phyloP scores from a whole-genome alignment of 2,888 invertebrate genomes.

The Melitaea athalia region DNA sequence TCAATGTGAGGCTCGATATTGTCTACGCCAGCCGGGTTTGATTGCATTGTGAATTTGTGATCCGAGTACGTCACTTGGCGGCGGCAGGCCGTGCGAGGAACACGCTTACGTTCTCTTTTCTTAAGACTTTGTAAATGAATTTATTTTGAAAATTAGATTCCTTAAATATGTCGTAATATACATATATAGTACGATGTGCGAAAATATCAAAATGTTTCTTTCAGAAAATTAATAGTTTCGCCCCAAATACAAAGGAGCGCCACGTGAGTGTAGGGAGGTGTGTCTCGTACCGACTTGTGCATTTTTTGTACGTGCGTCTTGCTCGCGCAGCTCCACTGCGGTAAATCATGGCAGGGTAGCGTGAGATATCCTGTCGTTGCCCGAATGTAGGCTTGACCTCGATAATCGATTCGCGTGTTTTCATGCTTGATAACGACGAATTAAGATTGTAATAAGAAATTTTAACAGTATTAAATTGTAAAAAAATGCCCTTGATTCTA shows the following conservation, averaged over 20 bases:
- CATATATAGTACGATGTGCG: too few species aligned
- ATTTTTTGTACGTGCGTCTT: constrained; percentile 50
- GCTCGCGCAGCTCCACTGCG: constrained; percentile 70
- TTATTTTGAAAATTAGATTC: too few species aligned
- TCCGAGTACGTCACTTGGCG: constrained; percentile 52
- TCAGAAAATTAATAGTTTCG: constrained; percentile 8
- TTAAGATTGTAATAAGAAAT: background rate
- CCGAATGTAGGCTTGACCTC: constrained; percentile 48
- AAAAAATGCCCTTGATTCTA: background rate
- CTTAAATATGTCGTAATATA: too few species aligned
- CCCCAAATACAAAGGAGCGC: constrained; percentile 12
- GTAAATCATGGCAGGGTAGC: constrained; percentile 68
- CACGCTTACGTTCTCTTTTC: constrained; percentile 15
- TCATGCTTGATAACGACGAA: constrained; percentile 22
- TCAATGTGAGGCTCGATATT: constrained; percentile 43
- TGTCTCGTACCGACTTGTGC: constrained; percentile 41
- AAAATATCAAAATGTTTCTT: too few species aligned
- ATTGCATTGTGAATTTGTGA: constrained; percentile 47
- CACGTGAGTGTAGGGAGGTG: constrained; percentile 36
- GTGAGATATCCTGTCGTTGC: constrained; percentile 58
- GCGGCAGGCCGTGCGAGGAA: constrained; percentile 38
- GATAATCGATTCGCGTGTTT: constrained; percentile 47
- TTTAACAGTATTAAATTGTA: background rate
- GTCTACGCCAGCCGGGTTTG: constrained; percentile 41
- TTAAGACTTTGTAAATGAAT: background rate